Base-by-base conservation (phyloP, 2,113 vertebrate species). In the Hippolais icterina region DNA sequence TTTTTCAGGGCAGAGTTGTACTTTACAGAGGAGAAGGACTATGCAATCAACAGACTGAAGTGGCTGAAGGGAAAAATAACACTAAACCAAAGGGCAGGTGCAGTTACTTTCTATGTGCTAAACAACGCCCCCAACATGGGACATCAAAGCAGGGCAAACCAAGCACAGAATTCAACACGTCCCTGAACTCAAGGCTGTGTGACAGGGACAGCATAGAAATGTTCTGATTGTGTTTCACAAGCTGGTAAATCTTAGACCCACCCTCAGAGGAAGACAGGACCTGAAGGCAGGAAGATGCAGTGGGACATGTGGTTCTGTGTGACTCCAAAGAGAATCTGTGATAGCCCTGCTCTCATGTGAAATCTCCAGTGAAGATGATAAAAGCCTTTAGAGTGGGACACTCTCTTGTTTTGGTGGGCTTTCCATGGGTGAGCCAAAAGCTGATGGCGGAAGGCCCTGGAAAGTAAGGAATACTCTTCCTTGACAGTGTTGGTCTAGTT, bases 111-210 rank as follows among this genome's bases (percentile, higher is more conserved):
- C 53, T 61, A 28, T 63, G 39, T 63, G 72, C 84, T 90, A 84
- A 92, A 87, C 85, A 95, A 88, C 49, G 7, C 57, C 77, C 74
- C 74, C 56, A 0, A 35, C 0, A 0, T 68, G 49, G 49, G 57
- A 96, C 86, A 90, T 91, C 69, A 93, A 87, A 94, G 76, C 57
- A 84, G 56, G 63, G 52, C 82, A 93, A 84, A 72, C 29, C 1
- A 6, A 91, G 69, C 81, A 79, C 54, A 83, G 92, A 96, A 96
- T 83, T 83, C 80, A 91, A n/a, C 4, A 0, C 0, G 13, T 61
- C 94, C 89, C 96, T 95, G 96, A 91, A 85, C 79, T 92, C 91
- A 96, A 94, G 95, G 81, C 78, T 90, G 47, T 49, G 44, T 77
- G 83, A 92, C 71, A 77, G 77, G 37, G 61, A 93, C 86, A 69